Base-by-base conservation (phyloP, 2,888 invertebrate species). In the Rhyacophila evoluta region DNA sequence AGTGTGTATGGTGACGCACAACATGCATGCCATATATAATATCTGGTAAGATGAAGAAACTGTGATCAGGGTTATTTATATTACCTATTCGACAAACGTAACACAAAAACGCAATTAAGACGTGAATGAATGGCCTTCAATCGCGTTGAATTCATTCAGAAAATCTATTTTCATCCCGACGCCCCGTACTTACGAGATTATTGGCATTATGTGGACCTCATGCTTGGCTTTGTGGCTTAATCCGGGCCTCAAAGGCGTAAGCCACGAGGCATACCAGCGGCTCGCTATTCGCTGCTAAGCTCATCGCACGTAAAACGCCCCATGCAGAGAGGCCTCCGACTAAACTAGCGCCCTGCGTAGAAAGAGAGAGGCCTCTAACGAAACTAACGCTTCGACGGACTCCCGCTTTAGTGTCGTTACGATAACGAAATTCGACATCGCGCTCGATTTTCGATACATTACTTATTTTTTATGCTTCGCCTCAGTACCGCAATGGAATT, bases 381-480 rank as follows among this genome's bases (percentile, higher is more conserved):
- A 12, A 19, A 55, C 55, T 19, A 19, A 55, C 55, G 55, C 55
- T 55, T 25, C 55, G 55, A 55, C 19, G 55, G 55, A 55, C 55
- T 19, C 55, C 25, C 55, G 55, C 55, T 55, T 55, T 25, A 41
- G 41, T 41, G 41, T 15, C 41, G 41, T 0, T 15, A 41, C 41
- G 41, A 41, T 41, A 55, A 55, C 55, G 55, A 55, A 55, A 55
- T n/a, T 55, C 15, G 55, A 55, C 55, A 55, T 15, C 19, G 55
- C 1, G 15, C 55, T 39, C 12, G 41, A 41, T 41, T 41, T 41
- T 55, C 25, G 55, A 55, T 55, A 25, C 25, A 25, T 55, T 55
- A 55, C 55, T 25, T 25, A 55, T 25, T 55, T 55, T 55, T 55
- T 55, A 55, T 19, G 55, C 55, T 55, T 19, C 10, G 55, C 55